Evolutionary conservation across 2,797 vertebrate genomes (phyloP).

Genomic region (Cryptoprocta ferox): DNA sequence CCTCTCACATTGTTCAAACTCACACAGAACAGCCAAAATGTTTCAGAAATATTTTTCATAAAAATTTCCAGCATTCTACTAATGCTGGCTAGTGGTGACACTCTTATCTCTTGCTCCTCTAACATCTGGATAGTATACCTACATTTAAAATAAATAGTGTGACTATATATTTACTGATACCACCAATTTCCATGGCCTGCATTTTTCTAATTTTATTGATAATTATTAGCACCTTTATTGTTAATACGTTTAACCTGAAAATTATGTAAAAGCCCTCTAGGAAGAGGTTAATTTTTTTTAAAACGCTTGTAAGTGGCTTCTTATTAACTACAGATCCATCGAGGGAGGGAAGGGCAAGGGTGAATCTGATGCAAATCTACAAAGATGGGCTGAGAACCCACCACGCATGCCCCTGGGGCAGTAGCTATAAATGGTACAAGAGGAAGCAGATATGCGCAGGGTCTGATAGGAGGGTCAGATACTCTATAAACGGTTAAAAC

Average conservation of each 20-base stretch:
- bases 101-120: neutral
- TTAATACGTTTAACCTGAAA: neutral
- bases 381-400: neutral
- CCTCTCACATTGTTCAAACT: neutral
- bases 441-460: neutral
- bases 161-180: neutral
- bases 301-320: neutral
- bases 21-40: neutral
- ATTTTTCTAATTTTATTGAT: neutral
- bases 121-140: neutral
- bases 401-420: neutral
- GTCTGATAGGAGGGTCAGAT: neutral
- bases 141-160: neutral
- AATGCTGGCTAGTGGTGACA: neutral
- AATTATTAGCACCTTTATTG: neutral
- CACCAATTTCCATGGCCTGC: neutral
- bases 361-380: neutral
- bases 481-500: neutral
- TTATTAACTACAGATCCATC: neutral
- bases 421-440: neutral
- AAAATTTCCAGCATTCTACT: neutral
- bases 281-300: conserved; percentile 17
- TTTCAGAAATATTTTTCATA: neutral
- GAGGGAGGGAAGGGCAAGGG: too few relatives aligned
- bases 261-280: neutral